Percentiles rank a stretch among this genome's conserved stretches.
phyloP scores from a whole-genome alignment of 2,113 vertebrate genomes.

The Amblyornis subalaris region DNA sequence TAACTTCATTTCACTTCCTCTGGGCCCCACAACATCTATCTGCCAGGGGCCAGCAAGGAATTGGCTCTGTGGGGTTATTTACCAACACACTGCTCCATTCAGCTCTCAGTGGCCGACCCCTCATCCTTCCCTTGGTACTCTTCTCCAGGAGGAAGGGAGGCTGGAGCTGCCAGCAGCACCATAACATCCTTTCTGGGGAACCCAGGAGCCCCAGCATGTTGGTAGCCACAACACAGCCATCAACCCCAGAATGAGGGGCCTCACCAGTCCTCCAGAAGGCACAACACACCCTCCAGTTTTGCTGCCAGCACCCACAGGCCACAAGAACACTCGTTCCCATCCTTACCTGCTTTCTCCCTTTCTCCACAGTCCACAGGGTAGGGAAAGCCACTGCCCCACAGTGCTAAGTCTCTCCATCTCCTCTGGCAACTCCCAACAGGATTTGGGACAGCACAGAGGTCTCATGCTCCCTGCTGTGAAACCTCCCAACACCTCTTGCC shows the following conservation, averaged over 20 bases:
- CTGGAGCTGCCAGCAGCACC: not conserved
- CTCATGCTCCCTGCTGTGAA: not conserved
- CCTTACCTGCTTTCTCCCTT: not conserved
- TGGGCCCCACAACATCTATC: rapidly evolving
- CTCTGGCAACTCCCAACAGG: not conserved
- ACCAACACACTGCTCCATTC: not conserved
- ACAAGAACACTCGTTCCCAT: rapidly evolving
- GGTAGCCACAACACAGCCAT: not conserved
- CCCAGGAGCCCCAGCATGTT: not conserved
- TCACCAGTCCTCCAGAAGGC: not conserved
- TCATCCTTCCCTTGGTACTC: rapidly evolving
- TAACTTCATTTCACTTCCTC: not conserved
- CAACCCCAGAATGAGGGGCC: rapidly evolving
- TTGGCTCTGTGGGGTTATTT: not conserved
- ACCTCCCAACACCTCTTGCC: not conserved
- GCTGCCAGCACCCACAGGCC: not conserved
- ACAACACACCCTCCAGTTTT: rapidly evolving
- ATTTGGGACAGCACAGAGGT: not conserved
- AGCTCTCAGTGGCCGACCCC: rapidly evolving
- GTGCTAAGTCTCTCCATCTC: not conserved
- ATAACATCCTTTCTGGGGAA: not conserved
- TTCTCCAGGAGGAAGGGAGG: not conserved
- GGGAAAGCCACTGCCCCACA: not conserved
- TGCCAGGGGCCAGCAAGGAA: not conserved
- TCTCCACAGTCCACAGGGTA: rapidly evolving